These are phyloP conservation scores for Polydrusus pterygomalis DNA, from an alignment of 2,888 invertebrate genomes.

Conservation along the genomic window DNA sequence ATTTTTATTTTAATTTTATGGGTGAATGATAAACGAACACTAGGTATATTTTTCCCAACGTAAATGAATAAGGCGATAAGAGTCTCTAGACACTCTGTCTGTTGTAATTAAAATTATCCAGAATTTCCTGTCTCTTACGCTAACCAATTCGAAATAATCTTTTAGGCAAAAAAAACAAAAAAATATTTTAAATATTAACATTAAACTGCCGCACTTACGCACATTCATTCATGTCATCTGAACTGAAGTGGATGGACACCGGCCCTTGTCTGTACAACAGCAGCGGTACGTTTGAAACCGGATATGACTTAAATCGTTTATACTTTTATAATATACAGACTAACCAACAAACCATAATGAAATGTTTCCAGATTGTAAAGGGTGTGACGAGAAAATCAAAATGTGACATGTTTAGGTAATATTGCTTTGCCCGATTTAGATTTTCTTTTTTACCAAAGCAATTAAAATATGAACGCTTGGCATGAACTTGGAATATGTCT, in stretches of 20 bases:
- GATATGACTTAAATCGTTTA: conserved; percentile 58
- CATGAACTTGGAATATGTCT: no score
- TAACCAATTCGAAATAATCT: conserved; percentile 2
- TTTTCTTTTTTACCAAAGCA: no score
- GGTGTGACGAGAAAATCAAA: not conserved
- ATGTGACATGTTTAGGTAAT: not conserved
- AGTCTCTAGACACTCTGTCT: not conserved
- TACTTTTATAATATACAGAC: conserved; percentile 62
- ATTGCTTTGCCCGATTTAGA: no score
- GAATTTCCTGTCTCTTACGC: conserved; percentile 8
- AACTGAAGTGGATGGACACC: conserved; percentile 58
- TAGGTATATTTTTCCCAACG: no score
- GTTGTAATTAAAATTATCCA: not conserved
- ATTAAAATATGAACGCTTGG: no score
- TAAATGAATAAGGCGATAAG: no score
- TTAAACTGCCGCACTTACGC: conserved; percentile 45
- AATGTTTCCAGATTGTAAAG: conserved; percentile 22
- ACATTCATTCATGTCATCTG: conserved; percentile 36
- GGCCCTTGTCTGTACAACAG: conserved; percentile 50
- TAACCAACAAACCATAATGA: conserved; percentile 57
- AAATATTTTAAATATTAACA: conserved; percentile 37
- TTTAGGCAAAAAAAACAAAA: conserved; percentile 9
- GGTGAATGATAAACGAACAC: no score
- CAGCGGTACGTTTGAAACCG: conserved; percentile 63
- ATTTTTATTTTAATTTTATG: no score